phyloP scores from a whole-genome alignment of 2,797 vertebrate genomes.

The Acrossocheilus wenchowensis region DNA sequence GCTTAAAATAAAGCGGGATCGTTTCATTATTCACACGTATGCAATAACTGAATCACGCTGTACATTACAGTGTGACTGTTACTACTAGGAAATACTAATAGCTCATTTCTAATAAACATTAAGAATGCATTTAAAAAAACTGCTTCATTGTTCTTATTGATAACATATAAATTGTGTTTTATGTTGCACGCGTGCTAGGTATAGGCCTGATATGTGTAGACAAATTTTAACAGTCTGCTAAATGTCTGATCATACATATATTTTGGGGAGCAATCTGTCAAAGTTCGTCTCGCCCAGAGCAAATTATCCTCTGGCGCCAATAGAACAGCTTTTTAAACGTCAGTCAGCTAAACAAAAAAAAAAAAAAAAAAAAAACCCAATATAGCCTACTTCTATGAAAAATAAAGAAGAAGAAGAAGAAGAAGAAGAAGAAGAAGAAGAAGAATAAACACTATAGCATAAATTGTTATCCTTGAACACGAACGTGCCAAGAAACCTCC shows the following conservation, averaged over 20 bases:
- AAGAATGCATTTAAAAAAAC: neutral
- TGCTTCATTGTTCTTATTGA: neutral
- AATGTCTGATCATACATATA: neutral
- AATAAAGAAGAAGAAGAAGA: neutral
- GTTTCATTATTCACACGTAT: neutral
- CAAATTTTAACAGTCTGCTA: neutral
- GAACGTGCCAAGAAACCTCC: slow-evolving; percentile 1
- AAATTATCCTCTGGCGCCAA: neutral
- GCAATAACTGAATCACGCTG: neutral
- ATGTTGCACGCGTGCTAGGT: neutral
- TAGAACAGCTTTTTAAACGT: neutral
- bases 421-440: too few relatives aligned
- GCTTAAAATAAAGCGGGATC: neutral
- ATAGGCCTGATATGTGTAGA: neutral
- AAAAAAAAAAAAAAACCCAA: neutral
- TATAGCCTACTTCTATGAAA: neutral
- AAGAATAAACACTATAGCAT: neutral
- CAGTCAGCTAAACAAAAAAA: neutral
- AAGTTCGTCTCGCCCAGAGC: neutral
- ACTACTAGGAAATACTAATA: neutral
- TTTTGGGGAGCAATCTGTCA: neutral
- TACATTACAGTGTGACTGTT: neutral
- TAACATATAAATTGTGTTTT: neutral
- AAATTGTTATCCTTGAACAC: slow-evolving; percentile 17
- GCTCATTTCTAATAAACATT: neutral